Evolutionary conservation across 2,113 vertebrate genomes (phyloP).

Genomic region (Pseudorectes ferrugineus): DNA sequence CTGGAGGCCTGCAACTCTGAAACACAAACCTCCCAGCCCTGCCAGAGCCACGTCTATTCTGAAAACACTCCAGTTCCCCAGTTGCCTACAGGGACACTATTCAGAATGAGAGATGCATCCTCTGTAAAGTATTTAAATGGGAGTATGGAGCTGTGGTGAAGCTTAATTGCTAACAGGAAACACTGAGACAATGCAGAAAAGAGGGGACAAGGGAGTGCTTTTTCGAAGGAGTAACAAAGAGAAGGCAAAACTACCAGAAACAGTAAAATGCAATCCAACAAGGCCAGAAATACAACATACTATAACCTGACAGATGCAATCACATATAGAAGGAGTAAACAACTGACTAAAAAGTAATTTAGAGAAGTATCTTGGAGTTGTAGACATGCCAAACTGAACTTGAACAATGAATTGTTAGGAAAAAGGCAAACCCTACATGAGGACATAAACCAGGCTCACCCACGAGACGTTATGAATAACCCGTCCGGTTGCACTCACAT

Average conservation of each 20-base stretch:
- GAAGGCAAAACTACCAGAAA: background rate
- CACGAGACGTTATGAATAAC: background rate
- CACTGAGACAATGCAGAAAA: background rate
- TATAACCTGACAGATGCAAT: background rate
- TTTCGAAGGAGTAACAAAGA: background rate
- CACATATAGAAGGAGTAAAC: background rate
- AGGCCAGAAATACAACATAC: background rate
- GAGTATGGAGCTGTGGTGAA: background rate
- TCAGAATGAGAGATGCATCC: background rate
- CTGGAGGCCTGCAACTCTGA: background rate
- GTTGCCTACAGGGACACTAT: background rate
- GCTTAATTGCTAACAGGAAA: background rate
- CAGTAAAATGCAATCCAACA: background rate
- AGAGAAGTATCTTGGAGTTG: background rate
- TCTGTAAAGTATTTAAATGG: background rate
- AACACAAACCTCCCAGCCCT: background rate
- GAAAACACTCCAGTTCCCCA: background rate
- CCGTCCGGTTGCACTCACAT: background rate
- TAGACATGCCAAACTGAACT: background rate
- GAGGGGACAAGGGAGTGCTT: background rate
- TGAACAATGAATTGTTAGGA: background rate
- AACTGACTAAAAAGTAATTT: background rate
- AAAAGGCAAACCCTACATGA: background rate
- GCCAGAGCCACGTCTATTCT: background rate
- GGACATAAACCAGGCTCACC: background rate